A percentile compares a stretch with the other conserved stretches of the same genome.
Conservation (phyloP, 2,797 vertebrate species). For the Numenius phaeopus region DNA sequence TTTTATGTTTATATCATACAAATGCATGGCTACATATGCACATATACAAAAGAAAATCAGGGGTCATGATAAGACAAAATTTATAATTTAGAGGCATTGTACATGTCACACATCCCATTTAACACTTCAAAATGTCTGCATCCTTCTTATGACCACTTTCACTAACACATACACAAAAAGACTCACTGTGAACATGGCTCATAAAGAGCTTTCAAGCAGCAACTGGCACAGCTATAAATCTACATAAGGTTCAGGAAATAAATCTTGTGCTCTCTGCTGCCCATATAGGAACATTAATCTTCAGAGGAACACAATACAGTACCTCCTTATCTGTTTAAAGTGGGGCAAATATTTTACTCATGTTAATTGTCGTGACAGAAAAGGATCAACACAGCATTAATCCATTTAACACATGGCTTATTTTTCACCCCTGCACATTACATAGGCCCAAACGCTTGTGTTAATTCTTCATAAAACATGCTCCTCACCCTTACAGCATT, state of each 20-base stretch:
- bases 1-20: neutral
- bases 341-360: slow-evolving; percentile 74
- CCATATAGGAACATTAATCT: slow-evolving; percentile 68
- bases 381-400: slow-evolving; percentile 67
- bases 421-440: slow-evolving; percentile 38
- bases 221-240: slow-evolving; percentile 72
- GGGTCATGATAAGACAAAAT: neutral
- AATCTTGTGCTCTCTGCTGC: slow-evolving; percentile 67
- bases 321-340: slow-evolving; percentile 69
- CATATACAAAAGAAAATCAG: neutral
- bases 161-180: slow-evolving; percentile 8
- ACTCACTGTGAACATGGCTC: slow-evolving; percentile 4
- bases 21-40: neutral
- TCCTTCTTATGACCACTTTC: slow-evolving; percentile 7
- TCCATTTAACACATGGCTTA: slow-evolving; percentile 67
- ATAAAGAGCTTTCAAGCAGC: slow-evolving; percentile 63
- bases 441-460: neutral
- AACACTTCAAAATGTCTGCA: slow-evolving; percentile 9
- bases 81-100: slow-evolving; percentile 22
- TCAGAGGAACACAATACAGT: slow-evolving; percentile 14
- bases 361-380: slow-evolving; percentile 76
- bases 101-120: neutral
- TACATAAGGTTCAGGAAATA: slow-evolving; percentile 67
- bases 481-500: neutral
- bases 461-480: neutral